Evolutionary conservation across 1,140 invertebrate genomes (phyloP), one percentile per base, ranked within the genome.

Genomic region (Liolophura sinensis): DNA sequence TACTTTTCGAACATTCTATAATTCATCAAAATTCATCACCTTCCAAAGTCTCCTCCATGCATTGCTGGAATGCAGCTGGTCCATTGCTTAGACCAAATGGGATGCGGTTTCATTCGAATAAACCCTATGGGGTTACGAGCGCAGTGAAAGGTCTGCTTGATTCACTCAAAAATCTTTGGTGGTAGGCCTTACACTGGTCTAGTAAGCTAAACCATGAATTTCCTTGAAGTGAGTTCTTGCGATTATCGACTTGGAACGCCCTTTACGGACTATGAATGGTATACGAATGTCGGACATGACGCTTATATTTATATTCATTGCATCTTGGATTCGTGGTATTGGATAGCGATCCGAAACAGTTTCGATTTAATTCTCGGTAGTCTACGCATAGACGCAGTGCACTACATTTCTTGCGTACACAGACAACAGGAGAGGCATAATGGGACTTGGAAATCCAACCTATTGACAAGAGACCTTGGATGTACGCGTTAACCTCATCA

Each of bases 1-100:
- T 12, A 88, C 73, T 31, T 70, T 64, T 15, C 58, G n/a, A 0
- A 87, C 48, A 48, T 83, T 60, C 25, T 69, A 49, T 0, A 69
- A 22, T 24, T 73, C 70, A n/a, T n/a, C n/a, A n/a, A n/a, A n/a
- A n/a, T 16, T 60, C 52, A 25, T 69, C 50, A 16, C 59, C 59
- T 60, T 25, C 57, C 16, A 72, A 60, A 20, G 20, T 27, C 22
- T 66, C 48, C 47, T 62, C 56, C 72, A 75, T 75, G 24, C 62
- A 62, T 7, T 59, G 24, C 62, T 71, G 65, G 46, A 73, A 74
- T 15, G 60, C 55, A 1, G 62, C 64, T 51, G 71, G 65, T 12
- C 71, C 73, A n/a, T 65, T 63, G 58, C 57, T 48, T 24, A 74
- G 31, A 16, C 68, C 73, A 70, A 74, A 70, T 15, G 71, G 71